These are phyloP conservation scores for Zeus faber DNA, from an alignment of 2,113 vertebrate species.

Conservation along the genomic window DNA sequence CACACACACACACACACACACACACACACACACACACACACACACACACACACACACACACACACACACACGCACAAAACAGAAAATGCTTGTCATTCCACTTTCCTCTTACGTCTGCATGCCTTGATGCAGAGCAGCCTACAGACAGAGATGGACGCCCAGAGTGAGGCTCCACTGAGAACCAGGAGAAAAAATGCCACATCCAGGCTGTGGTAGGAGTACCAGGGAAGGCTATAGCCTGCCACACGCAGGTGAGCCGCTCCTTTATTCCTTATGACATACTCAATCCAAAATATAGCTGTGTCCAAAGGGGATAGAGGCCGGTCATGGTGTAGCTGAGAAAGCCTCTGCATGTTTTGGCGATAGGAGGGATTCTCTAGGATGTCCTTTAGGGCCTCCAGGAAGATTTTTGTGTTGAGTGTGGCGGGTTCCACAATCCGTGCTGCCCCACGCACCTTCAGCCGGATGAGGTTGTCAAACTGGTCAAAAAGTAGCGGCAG, in stretches of 20 bases:
- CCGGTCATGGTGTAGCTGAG: conserved; percentile 62
- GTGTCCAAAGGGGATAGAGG: conserved; percentile 62
- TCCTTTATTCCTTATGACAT: conserved; percentile 70
- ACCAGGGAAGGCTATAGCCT: conserved; percentile 66
- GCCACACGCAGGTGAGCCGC: conserved; percentile 59
- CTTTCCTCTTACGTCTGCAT: not conserved
- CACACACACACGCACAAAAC: too few relatives aligned
- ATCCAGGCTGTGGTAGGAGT: conserved; percentile 67
- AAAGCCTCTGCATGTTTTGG: conserved; percentile 61
- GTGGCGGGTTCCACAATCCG: conserved; percentile 47
- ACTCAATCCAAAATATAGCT: conserved; percentile 78
- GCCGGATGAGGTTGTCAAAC: conserved; percentile 67
- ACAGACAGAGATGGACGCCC: conserved; percentile 14
- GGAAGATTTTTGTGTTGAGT: conserved; percentile 53
- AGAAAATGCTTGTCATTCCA: not conserved
- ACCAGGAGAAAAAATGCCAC: conserved; percentile 38
- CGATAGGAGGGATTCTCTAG: conserved; percentile 63
- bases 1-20: too few relatives aligned
- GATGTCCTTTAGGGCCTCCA: conserved; percentile 61
- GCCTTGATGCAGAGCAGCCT: not conserved
- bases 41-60: too few relatives aligned
- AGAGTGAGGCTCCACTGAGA: conserved; percentile 23
- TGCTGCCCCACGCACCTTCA: conserved; percentile 64
- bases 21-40: too few relatives aligned
- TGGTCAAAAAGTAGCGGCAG: conserved; percentile 74